phyloP scores from a whole-genome alignment of 1,140 invertebrate species.

The Formica exsecta region DNA sequence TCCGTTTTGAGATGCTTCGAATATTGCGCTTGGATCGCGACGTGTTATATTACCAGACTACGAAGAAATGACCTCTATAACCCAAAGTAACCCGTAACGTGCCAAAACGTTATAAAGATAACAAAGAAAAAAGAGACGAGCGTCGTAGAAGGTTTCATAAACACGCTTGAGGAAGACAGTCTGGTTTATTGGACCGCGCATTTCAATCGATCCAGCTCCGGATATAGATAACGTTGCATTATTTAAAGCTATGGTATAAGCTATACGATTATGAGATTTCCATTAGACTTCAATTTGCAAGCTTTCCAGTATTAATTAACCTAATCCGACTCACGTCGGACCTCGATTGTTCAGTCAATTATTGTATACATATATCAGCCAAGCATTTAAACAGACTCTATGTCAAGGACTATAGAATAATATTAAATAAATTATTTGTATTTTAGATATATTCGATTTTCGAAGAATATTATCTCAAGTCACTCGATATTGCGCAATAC shows the following conservation, averaged over 20 bases:
- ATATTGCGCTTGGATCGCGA: conserved; percentile 2
- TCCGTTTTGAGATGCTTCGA: conserved; percentile 12
- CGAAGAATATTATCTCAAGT: conserved; percentile 34
- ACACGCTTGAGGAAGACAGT: conserved; percentile 2
- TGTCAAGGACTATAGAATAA: not conserved
- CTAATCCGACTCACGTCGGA: not conserved
- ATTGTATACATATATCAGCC: not conserved
- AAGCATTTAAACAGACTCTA: conserved; percentile 1
- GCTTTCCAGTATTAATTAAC: not conserved
- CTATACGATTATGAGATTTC: conserved; percentile 46
- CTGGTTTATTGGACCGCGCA: conserved; percentile 23
- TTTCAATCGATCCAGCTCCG: conserved; percentile 35
- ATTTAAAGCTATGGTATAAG: conserved; percentile 39
- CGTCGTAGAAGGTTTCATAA: conserved; percentile 21
- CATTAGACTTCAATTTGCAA: not conserved
- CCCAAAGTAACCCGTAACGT: not conserved
- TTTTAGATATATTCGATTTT: not conserved
- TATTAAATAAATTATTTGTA: not conserved
- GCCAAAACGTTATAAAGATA: conserved; percentile 1
- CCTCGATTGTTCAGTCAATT: conserved; percentile 7
- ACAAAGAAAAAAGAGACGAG: not conserved
- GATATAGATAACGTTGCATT: conserved; percentile 49
- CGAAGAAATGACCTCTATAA: conserved; percentile 4
- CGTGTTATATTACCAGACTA: not conserved
- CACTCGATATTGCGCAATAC: not conserved